These are phyloP conservation scores for Drosophila nasuta DNA, from an alignment of 1,140 invertebrate genomes.

Conservation along the genomic window DNA sequence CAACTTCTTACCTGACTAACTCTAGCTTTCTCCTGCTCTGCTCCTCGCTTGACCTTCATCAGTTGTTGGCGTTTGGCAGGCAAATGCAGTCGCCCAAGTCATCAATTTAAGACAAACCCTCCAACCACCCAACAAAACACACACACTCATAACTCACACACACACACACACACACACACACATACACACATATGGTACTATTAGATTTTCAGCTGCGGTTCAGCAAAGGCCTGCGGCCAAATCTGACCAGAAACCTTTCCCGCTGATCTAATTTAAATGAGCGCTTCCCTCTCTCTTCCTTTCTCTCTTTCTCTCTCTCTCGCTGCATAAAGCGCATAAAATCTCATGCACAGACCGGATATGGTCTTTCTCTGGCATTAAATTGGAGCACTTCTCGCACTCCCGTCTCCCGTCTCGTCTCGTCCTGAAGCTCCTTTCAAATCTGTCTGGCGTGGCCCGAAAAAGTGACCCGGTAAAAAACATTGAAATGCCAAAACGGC, in stretches of 20 bases:
- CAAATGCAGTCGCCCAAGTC: slow-evolving; percentile 25
- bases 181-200: too few relatives aligned
- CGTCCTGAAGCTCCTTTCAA: background rate
- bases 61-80: slow-evolving; percentile 3
- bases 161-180: slow-evolving; percentile 10
- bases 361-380: slow-evolving; percentile 67
- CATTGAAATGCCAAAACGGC: slow-evolving; percentile 72
- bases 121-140: slow-evolving; percentile 2
- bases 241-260: slow-evolving; percentile 37
- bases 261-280: slow-evolving; percentile 77
- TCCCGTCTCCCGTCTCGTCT: background rate
- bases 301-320: background rate
- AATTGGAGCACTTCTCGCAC: slow-evolving; percentile 23
- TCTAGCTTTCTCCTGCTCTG: background rate
- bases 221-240: slow-evolving; percentile 23
- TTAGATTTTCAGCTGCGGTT: slow-evolving; percentile 18
- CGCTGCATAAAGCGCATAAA: slow-evolving; percentile 57
- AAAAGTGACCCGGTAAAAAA: slow-evolving; percentile 44
- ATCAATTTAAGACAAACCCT: slow-evolving; percentile 25
- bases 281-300: slow-evolving; percentile 13
- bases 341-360: slow-evolving; percentile 70
- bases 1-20: slow-evolving; percentile 3
- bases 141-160: slow-evolving; percentile 31
- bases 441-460: slow-evolving; percentile 5
- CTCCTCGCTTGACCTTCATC: slow-evolving; percentile 21